Evolutionary conservation across 2,888 invertebrate species (phyloP).

Genomic region (Ophioninae sp.): DNA sequence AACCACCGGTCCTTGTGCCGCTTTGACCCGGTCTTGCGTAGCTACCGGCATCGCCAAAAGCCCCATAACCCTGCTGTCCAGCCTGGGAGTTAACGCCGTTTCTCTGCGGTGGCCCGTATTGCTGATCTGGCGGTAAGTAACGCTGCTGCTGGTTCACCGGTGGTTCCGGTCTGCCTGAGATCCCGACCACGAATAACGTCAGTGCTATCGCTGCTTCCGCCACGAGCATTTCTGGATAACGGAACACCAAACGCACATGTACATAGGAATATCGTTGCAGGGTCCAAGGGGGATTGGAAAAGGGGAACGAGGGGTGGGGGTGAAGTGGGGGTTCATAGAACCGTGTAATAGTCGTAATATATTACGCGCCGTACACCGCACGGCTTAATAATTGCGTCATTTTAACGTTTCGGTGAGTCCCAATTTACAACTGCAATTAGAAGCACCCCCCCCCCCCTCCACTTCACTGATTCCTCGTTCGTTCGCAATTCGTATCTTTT

Average conservation of each 20-base stretch:
- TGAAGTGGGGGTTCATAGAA: neutral
- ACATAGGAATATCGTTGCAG: neutral
- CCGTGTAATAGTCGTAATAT: conserved; percentile 43
- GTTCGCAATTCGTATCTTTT: neutral
- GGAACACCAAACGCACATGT: conserved; percentile 1
- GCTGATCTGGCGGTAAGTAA: conserved; percentile 76
- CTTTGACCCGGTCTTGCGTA: conserved; percentile 57
- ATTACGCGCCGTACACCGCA: conserved; percentile 27
- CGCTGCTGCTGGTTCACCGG: conserved; percentile 68
- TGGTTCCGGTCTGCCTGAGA: conserved; percentile 72
- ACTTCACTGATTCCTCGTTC: neutral
- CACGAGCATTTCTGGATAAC: conserved; percentile 63
- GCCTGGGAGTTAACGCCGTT: conserved; percentile 53
- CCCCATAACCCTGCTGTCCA: conserved; percentile 43
- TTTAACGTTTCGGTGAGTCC: conserved; percentile 31
- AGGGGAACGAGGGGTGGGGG: too few relatives aligned
- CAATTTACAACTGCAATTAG: conserved; percentile 31
- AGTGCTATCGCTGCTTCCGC: conserved; percentile 66
- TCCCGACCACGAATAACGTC: conserved; percentile 67
- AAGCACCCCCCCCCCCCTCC: neutral
- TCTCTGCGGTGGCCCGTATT: conserved; percentile 72
- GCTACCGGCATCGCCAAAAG: conserved; percentile 49
- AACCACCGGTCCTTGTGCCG: conserved; percentile 51
- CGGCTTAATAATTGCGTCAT: conserved; percentile 44
- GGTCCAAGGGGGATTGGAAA: too few relatives aligned